Evolutionary conservation across 2,888 invertebrate species (phyloP), one percentile per base, ranked within the genome.

Genomic region (Agapetus fuscipes): DNA sequence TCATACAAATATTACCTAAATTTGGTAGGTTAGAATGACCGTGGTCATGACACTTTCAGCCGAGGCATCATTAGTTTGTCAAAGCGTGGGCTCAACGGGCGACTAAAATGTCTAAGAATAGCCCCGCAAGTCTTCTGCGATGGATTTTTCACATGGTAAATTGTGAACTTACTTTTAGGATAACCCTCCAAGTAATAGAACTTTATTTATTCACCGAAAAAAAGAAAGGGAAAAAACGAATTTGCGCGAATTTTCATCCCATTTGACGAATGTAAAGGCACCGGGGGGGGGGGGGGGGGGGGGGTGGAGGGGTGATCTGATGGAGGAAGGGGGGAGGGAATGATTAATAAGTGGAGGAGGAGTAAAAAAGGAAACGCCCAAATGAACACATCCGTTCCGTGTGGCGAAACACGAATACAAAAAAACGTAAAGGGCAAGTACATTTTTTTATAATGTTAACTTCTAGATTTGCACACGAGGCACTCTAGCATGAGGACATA

Each of bases 211-310:
- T 46, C 43, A 36, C 25, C 38, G 20, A 37, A 35, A 32, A 17
- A 30, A 26, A 38, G 37, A 37, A 34, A 17, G 32, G 33, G 26
- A 45, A 43, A 43, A 46, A 46, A 37, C 38, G 34, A 41, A 43
- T 36, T 38, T 34, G 43, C 17, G 15, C 17, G 31, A 43, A 40
- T 43, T 46, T 46, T 46, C 43, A 43, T 37, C 43, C 43, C 46
- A 46, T 46, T 46, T 38, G 43, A 29, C 34, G 28, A 43, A 39
- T 43, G 38, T 43, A 30, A 37, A 43, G 40, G 40, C 42, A 39
- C 32, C 24, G 25, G 14, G 10, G 33, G 27, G 34, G 34, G 30
- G 10, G 17, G 20, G 17, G 17, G 1, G 30, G 10, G 17, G 30
- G 32, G 20, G 16, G 15, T 9, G 12, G n/a, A 17, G 9, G 5